Conservation (phyloP, 2,113 vertebrate species). For the Andinoacara biseriatus region DNA sequence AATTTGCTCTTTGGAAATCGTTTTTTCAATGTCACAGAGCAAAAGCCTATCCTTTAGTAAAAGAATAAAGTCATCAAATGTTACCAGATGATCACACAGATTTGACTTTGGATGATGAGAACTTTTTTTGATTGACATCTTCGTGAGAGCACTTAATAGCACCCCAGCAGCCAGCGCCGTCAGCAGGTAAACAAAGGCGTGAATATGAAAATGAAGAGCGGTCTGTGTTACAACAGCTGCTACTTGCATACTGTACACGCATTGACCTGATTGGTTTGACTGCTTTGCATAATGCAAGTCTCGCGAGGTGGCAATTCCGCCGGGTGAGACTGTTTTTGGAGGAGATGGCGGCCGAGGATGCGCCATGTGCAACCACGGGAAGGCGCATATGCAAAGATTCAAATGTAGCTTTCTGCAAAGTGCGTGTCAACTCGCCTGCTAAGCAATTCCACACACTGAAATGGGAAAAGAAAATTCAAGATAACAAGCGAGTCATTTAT, state of each 20-base stretch:
- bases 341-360: slow-evolving; percentile 51
- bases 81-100: neutral
- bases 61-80: neutral
- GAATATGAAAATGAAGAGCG: slow-evolving; percentile 48
- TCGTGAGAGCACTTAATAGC: neutral
- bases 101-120: neutral
- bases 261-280: slow-evolving; percentile 50
- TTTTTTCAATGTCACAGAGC: neutral
- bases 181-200: slow-evolving; percentile 46
- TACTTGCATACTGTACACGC: slow-evolving; percentile 48
- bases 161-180: neutral
- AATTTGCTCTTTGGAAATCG: neutral
- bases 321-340: slow-evolving; percentile 44
- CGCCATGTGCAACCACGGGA: slow-evolving; percentile 10
- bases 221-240: slow-evolving; percentile 57
- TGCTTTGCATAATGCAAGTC: slow-evolving; percentile 65
- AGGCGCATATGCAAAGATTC: slow-evolving; percentile 43
- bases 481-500: neutral
- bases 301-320: slow-evolving; percentile 54
- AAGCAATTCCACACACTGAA: neutral
- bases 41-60: neutral
- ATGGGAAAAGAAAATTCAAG: neutral
- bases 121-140: neutral
- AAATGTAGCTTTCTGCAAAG: slow-evolving; percentile 30
- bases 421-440: slow-evolving; percentile 20